phyloP scores from a whole-genome alignment of 2,888 invertebrate genomes.

The Ecliptopera silaceata region DNA sequence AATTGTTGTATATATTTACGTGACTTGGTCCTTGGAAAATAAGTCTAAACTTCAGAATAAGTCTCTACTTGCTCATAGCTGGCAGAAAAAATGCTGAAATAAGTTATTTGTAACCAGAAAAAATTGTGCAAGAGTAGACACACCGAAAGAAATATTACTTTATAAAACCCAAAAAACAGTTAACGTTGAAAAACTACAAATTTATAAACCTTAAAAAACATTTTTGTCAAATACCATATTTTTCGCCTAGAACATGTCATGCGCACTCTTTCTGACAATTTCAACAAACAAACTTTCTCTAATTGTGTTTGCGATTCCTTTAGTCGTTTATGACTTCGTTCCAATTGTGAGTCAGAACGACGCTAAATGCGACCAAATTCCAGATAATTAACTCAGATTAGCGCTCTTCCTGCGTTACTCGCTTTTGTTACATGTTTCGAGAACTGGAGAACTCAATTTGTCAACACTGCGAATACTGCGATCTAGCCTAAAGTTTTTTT shows the following conservation, averaged over 20 bases:
- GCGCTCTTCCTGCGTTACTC: conserved; percentile 66
- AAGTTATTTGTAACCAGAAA: too few relatives aligned
- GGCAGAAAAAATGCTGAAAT: too few relatives aligned
- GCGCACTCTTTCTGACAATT: conserved; percentile 70
- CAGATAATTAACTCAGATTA: conserved; percentile 80
- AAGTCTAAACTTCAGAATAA: too few relatives aligned
- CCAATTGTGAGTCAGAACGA: conserved; percentile 75
- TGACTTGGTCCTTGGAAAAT: too few relatives aligned
- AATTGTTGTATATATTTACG: too few relatives aligned
- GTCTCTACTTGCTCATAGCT: too few relatives aligned
- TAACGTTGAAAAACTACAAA: too few relatives aligned
- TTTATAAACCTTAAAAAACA: background rate
- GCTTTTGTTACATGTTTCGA: conserved; percentile 62
- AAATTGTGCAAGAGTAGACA: too few relatives aligned
- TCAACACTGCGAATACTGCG: conserved; percentile 4
- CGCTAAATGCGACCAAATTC: conserved; percentile 75
- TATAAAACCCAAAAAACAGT: too few relatives aligned
- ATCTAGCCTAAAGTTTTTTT: too few relatives aligned
- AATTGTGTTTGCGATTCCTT: conserved; percentile 79
- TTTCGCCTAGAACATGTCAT: conserved; percentile 44
- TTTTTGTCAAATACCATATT: background rate
- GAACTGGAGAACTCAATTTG: conserved; percentile 30
- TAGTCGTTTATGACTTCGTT: conserved; percentile 73
- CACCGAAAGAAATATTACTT: too few relatives aligned
- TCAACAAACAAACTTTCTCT: conserved; percentile 70